Base-by-base conservation (phyloP, 1,140 invertebrate genomes). In the Meloidogyne chitwoodi region DNA sequence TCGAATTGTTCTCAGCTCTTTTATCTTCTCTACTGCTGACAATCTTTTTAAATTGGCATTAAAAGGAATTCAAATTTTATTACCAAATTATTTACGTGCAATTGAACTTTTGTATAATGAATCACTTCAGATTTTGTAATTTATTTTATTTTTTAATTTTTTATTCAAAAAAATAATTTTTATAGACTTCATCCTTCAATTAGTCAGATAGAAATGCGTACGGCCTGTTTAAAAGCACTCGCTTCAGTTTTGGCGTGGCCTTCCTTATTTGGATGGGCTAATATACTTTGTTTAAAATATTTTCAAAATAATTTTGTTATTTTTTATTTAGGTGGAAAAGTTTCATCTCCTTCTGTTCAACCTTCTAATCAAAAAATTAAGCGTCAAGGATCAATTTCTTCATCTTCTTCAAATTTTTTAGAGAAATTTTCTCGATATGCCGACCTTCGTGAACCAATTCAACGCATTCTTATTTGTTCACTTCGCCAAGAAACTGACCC, bases 41-140 rank as follows among this genome's bases (percentile, higher is more conserved):
- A 64, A 73, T 27, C 87, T 93, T 80, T 92, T 93, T 83, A 91
- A 94, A 68, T 89, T 97, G 71, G 95, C 98, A 88, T 89, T 99
- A 38, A 93, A 95, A 87, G 96, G 96, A 1, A 92, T 96, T 3
- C 91, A 94, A 85, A 92, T 96, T 22, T 88, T 99, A 22, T 90
- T 98, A 6, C 95, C 95, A 0, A 91, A 92, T 78, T 92, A 95
- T 83, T 91, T 98, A 44, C 91, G 91, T 19, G 95, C 96, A 0
- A 86, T 99, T 22, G 95, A 96, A 88, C 89, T 93, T 26, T 92
- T 96, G 6, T 88, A 96, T 14, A 91, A 92, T 4, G 93, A 93
- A 77, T 92, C 92, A 77, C 88, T 92, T 0, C 87, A 89, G 81
- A 73, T 89, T 14, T 88, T 85, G 88, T 88, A 79, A 56, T 19